Base-by-base conservation (phyloP, 2,888 invertebrate genomes). In the Ochlodes sylvanus region DNA sequence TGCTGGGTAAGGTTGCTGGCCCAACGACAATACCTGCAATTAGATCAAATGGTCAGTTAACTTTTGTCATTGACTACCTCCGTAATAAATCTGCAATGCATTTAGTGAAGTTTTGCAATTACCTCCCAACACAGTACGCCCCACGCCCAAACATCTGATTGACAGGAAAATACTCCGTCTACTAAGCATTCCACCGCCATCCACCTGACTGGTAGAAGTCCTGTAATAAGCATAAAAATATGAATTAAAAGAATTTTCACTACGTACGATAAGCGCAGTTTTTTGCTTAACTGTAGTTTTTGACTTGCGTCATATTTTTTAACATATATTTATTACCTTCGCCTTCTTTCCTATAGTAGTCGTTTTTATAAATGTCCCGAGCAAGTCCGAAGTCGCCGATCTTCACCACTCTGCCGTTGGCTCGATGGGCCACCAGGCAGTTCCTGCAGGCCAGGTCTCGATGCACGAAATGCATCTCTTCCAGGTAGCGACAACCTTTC, bases 371-470 rank as follows among this genome's bases (percentile, higher is more conserved):
- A 72, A 99, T 98, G 86, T 99, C 99, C 71, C 99, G 94, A 0
- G 99, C 99, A 9, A 99, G 94, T 0, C 99, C 99, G 85, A 99
- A 99, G 89, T 99, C 99, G 0, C 99, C 99, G 67, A 98, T 98
- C 90, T 98, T 98, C n/a, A 98, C 98, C 14, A 98, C 96, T 68
- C 98, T 94, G 1, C 94, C 94, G 71, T 94, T 91, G 38, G 94
- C 94, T 0, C 96, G 94, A 70, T 95, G 95, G 0, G 97, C 97
- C 0, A 99, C 98, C 15, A 99, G 93, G 81, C 99, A 99, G 90
- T 99, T 99, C 61, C 99, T 94, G 73, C 98, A 98, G 0, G 99
- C 99, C 69, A 99, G 93, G 93, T 99, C 99, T 71, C 98, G 95
- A 90, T 99, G 99, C 0, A 99, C 98, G 87, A 99, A 99, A 83